Base-by-base conservation (phyloP, 2,113 vertebrate species). In the Odocoileus virginianus region DNA sequence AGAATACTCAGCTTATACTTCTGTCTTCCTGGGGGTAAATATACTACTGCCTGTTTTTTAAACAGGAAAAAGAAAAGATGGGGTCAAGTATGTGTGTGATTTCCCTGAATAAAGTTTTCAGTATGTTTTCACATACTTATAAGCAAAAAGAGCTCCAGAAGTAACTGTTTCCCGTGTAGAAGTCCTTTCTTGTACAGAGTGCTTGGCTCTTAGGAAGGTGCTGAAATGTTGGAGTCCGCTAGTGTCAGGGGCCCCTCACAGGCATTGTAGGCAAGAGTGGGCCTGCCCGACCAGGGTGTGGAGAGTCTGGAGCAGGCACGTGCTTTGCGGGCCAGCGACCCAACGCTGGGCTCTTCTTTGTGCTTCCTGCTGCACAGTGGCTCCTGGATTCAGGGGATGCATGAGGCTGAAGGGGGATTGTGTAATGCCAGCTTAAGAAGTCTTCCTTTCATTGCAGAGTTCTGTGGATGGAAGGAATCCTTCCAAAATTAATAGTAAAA, bases 401-500 rank as follows among this genome's bases (percentile, higher is more conserved):
- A 1, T 50, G 54, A 47, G 11, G 25, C 33, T 58, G 79, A 57
- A n/a, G 16, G 10, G 8, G 28, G 11, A 16, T 84, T 60, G 33
- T 33, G 15, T 8, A 45, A 94, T 96, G n/a, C 60, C 54, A 50
- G 81, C 83, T 87, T 47, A 54, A 61, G 27, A 87, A 96, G 45
- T n/a, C 82, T 92, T 98, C 67, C 61, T 91, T 87, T 25, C 21
- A 33, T 74, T 52, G 33, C 28, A 25, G 0, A 57, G 55, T 55
- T 47, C 30, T 15, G 21, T 74, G 92, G 61, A 45, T 95, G 7
- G 71, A 95, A 36, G 47, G 94, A 67, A 89, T 15, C 0, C 74
- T 96, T 95, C 85, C 33, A 50, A 54, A 93, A 67, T 87, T 52
- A 85, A 57, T 11, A 87, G 50, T 52, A 83, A 79, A 82, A 74